Evolutionary conservation across 2,113 vertebrate species (phyloP).

Genomic region (Rhodinocichla rosea): DNA sequence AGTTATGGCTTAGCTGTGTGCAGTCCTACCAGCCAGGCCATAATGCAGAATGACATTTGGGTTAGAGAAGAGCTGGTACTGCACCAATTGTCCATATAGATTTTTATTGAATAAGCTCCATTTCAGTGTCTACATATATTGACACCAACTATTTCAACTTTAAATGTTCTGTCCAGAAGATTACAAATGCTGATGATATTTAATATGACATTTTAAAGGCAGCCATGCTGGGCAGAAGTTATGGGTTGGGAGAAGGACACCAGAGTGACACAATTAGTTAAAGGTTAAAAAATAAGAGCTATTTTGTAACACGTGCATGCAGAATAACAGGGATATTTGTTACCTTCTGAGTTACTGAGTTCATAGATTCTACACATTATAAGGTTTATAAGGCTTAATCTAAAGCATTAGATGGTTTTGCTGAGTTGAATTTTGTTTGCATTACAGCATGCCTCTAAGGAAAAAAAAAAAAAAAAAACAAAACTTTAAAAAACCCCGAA

Average conservation of each 20-base stretch:
- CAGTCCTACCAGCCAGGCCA: background rate
- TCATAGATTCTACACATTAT: background rate
- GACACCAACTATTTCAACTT: background rate
- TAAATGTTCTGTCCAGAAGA: background rate
- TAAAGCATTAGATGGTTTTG: background rate
- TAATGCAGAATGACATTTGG: conserved; percentile 5
- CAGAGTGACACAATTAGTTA: background rate
- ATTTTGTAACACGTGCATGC: background rate
- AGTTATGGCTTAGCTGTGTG: background rate
- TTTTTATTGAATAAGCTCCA: conserved; percentile 14
- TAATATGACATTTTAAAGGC: background rate
- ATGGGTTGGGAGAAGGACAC: background rate
- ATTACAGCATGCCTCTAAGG: background rate
- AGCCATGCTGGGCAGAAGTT: background rate
- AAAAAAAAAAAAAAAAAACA: background rate
- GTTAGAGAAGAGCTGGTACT: conserved; percentile 17
- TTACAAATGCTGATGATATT: background rate
- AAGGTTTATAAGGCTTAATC: background rate
- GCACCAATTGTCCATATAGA: background rate
- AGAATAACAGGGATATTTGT: background rate
- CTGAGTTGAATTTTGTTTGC: background rate
- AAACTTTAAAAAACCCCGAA: background rate
- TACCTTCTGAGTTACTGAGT: background rate
- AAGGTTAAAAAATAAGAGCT: background rate
- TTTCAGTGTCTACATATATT: background rate